These are phyloP conservation scores for Pristionchus fissidentatus DNA, from an alignment of 2,888 invertebrate species.

Conservation along the genomic window DNA sequence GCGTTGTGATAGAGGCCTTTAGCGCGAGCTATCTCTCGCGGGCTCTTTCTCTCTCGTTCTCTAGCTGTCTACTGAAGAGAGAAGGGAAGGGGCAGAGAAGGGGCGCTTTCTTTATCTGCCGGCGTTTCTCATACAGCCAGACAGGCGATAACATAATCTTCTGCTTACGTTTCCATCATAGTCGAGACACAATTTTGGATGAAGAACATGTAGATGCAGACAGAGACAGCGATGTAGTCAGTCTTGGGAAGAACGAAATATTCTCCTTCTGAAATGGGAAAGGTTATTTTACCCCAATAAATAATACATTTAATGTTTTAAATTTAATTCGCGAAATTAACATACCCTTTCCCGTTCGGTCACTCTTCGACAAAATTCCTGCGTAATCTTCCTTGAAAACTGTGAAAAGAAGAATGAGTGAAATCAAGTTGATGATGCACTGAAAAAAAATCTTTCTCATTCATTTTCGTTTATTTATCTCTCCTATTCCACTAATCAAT, in stretches of 20 bases:
- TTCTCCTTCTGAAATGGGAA: constrained; percentile 4
- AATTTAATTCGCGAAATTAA: background rate
- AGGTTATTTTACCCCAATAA: background rate
- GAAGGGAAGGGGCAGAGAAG: background rate
- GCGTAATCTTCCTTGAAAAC: constrained; percentile 44
- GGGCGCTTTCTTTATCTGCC: background rate
- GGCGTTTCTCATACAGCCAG: background rate
- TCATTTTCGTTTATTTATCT: background rate
- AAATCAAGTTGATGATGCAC: constrained; percentile 26
- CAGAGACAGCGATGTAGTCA: background rate
- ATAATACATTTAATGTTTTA: background rate
- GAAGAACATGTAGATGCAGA: constrained; percentile 46
- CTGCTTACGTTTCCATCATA: constrained; percentile 38
- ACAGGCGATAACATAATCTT: background rate
- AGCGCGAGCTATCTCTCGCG: background rate
- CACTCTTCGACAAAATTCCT: constrained; percentile 32
- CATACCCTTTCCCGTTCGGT: constrained; percentile 31
- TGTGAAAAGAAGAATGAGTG: constrained; percentile 12
- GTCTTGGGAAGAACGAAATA: constrained; percentile 46
- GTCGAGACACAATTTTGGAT: constrained; percentile 44
- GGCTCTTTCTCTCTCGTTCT: background rate
- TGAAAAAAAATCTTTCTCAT: background rate
- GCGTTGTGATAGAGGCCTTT: constrained; percentile 33
- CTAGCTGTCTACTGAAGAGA: background rate
- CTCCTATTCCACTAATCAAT: background rate